Conservation (phyloP, 2,888 invertebrate genomes). For the Coenonympha glycerion region DNA sequence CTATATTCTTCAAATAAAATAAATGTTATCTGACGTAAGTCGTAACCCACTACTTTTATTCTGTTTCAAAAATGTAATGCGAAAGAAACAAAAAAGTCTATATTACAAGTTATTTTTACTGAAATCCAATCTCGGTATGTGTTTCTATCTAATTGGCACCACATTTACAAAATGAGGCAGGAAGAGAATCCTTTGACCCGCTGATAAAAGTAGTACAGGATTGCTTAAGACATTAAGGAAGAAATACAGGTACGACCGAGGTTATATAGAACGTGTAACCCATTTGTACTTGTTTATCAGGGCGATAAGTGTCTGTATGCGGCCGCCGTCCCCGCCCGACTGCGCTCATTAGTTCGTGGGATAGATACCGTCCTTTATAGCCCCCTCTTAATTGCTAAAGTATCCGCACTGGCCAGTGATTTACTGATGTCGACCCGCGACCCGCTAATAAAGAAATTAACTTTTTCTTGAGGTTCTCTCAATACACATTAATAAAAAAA, state of each 20-base stretch:
- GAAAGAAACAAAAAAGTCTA: too few relatives aligned
- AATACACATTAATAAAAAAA: conserved; percentile 6
- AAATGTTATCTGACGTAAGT: too few relatives aligned
- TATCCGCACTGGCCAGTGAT: conserved; percentile 49
- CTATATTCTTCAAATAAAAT: too few relatives aligned
- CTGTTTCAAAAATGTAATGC: too few relatives aligned
- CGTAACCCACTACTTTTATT: too few relatives aligned
- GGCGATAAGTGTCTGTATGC: conserved; percentile 61
- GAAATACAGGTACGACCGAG: conserved; percentile 55
- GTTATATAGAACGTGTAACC: conserved; percentile 58
- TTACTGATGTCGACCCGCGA: conserved; percentile 45
- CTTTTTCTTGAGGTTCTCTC: conserved; percentile 9
- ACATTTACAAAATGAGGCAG: conserved; percentile 54
- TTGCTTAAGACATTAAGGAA: conserved; percentile 60
- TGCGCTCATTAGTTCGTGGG: conserved; percentile 60
- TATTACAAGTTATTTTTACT: neutral
- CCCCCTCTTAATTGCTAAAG: conserved; percentile 63
- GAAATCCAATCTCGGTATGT: conserved; percentile 26
- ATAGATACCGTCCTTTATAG: conserved; percentile 57
- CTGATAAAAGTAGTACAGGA: conserved; percentile 58
- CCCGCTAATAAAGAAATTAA: conserved; percentile 32
- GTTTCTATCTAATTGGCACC: conserved; percentile 38
- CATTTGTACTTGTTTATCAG: conserved; percentile 72
- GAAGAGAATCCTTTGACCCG: conserved; percentile 45
- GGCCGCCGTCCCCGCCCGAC: conserved; percentile 47